Conservation (phyloP, 2,113 vertebrate species). For the Hypomesus transpacificus region DNA sequence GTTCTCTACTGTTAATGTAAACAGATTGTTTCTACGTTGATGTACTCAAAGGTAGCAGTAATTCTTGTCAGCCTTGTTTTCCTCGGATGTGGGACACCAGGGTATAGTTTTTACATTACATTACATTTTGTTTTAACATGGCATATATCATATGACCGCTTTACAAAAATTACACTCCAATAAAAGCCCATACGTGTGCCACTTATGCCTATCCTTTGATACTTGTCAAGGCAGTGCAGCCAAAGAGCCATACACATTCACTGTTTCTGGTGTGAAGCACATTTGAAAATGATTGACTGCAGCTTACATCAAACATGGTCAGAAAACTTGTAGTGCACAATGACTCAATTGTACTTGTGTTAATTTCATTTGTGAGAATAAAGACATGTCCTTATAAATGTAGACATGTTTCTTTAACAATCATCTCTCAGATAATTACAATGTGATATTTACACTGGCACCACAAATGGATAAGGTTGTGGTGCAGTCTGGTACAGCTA, state of each 20-base stretch:
- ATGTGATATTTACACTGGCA: too few relatives aligned
- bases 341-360: not conserved
- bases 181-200: slow-evolving; percentile 19
- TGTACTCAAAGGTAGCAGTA: too few relatives aligned
- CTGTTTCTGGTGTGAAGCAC: not conserved
- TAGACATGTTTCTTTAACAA: too few relatives aligned
- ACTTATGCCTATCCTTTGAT: slow-evolving; percentile 17
- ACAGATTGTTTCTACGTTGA: too few relatives aligned
- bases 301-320: not conserved
- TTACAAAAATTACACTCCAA: not conserved
- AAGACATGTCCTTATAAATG: not conserved
- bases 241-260: slow-evolving; percentile 15
- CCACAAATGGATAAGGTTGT: too few relatives aligned
- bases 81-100: too few relatives aligned
- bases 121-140: too few relatives aligned
- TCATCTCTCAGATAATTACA: too few relatives aligned
- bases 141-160: not conserved
- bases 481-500: too few relatives aligned
- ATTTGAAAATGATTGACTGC: not conserved
- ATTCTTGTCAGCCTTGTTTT: too few relatives aligned
- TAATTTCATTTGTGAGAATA: slow-evolving; percentile 15
- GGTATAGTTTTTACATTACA: too few relatives aligned
- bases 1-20: too few relatives aligned
- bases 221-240: slow-evolving; percentile 19
- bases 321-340: slow-evolving; percentile 3